Evolutionary conservation across 2,888 invertebrate species (phyloP).

Genomic region (Drosophila pseudotakahashii): DNA sequence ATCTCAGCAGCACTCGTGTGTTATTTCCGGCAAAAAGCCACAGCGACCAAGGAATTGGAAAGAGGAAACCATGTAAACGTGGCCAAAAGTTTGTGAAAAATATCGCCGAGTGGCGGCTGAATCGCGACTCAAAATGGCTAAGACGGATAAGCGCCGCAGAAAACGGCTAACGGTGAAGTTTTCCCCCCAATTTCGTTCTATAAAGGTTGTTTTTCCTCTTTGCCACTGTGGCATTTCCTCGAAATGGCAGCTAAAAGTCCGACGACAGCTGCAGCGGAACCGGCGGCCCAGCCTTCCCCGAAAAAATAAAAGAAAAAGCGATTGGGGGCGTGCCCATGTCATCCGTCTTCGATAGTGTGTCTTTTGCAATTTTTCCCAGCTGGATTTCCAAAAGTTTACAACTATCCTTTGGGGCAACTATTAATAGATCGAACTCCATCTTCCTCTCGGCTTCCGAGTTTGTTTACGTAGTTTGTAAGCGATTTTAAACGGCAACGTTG

Average conservation of each 20-base stretch:
- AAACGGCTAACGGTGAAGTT: constrained; percentile 65
- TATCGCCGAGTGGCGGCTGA: constrained; percentile 58
- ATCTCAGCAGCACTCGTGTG: constrained; percentile 20
- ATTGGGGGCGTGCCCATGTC: constrained; percentile 20
- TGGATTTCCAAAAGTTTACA: constrained; percentile 17
- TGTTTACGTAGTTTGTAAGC: constrained; percentile 9
- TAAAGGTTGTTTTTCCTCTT: constrained; percentile 31
- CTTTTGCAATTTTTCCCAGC: constrained; percentile 33
- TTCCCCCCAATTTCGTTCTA: constrained; percentile 34
- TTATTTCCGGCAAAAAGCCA: constrained; percentile 39
- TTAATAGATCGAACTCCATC: constrained; percentile 23
- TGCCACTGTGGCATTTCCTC: constrained; percentile 7
- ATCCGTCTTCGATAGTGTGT: constrained; percentile 44
- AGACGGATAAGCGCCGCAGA: constrained; percentile 71
- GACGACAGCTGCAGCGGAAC: constrained; percentile 37
- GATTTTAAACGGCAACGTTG: constrained; percentile 10
- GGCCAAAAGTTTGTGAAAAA: constrained; percentile 48
- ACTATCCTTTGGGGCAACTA: constrained; percentile 16
- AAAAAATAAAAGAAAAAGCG: constrained; percentile 9
- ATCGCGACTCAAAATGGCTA: constrained; percentile 66
- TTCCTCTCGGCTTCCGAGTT: not conserved
- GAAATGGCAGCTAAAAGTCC: constrained; percentile 52
- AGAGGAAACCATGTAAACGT: constrained; percentile 26
- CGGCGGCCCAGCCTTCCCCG: constrained; percentile 6
- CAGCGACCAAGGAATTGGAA: not conserved